Conservation (phyloP, 2,888 invertebrate genomes). For the Carterocephalus palaemon region DNA sequence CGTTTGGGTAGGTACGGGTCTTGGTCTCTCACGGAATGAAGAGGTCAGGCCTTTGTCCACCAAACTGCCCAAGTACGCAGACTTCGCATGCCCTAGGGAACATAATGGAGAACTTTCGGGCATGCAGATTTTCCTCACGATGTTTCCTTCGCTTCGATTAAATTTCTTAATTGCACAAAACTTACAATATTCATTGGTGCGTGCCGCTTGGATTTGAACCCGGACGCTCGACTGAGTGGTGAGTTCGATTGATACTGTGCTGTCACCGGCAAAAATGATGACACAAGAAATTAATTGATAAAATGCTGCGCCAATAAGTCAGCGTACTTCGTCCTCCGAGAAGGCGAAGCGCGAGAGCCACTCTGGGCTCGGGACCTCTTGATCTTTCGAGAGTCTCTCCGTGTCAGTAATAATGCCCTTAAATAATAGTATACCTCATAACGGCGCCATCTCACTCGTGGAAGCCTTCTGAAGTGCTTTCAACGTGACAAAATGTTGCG, state of each 20-base stretch:
- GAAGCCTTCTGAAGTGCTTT: constrained; percentile 3
- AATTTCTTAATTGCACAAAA: too few species aligned
- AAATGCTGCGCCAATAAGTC: constrained; percentile 34
- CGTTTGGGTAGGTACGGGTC: too few species aligned
- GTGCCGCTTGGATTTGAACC: too few species aligned
- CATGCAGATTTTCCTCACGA: too few species aligned
- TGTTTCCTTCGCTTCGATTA: too few species aligned
- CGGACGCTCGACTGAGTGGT: too few species aligned
- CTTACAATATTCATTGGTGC: neutral
- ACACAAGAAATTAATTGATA: constrained; percentile 28
- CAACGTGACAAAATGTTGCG: constrained; percentile 15
- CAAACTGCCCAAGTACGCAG: too few species aligned
- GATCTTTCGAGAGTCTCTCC: constrained; percentile 34
- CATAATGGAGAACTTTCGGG: too few species aligned
- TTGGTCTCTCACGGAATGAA: too few species aligned
- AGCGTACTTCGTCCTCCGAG: constrained; percentile 31
- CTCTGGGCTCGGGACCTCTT: constrained; percentile 28
- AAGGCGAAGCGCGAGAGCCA: constrained; percentile 15
- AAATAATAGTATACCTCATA: constrained; percentile 31
- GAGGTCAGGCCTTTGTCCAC: too few species aligned
- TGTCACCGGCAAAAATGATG: constrained; percentile 15
- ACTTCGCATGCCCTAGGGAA: too few species aligned
- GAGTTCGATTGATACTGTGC: too few species aligned
- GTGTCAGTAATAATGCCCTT: constrained; percentile 38
- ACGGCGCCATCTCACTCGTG: constrained; percentile 10